phyloP scores from a whole-genome alignment of 2,888 invertebrate genomes.

The Tridacna crocea region DNA sequence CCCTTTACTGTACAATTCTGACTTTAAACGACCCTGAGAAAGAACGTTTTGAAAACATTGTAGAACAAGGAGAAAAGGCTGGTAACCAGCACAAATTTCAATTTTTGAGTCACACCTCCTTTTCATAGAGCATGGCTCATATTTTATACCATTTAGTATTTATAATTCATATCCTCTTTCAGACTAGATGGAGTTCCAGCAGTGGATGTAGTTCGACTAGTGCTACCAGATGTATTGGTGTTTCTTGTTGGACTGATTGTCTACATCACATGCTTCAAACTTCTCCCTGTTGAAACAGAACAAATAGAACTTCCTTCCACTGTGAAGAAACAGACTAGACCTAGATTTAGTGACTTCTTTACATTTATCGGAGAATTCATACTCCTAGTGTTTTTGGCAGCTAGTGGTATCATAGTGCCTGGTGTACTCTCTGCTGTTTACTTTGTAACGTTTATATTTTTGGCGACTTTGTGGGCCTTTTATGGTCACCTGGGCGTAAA shows the following conservation, averaged over 20 bases:
- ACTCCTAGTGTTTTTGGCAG: slow-evolving; percentile 75
- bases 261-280: slow-evolving; percentile 71
- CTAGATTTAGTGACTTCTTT: slow-evolving; percentile 59
- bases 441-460: slow-evolving; percentile 92
- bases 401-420: slow-evolving; percentile 90
- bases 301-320: slow-evolving; percentile 48
- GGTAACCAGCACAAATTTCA: too few relatives aligned
- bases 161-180: slow-evolving; percentile 35
- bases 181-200: slow-evolving; percentile 73
- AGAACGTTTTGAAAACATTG: too few relatives aligned
- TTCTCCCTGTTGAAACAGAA: slow-evolving; percentile 55
- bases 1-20: too few relatives aligned
- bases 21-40: too few relatives aligned
- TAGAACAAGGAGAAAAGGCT: too few relatives aligned
- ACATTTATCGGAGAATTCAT: slow-evolving; percentile 75
- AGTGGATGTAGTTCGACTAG: slow-evolving; percentile 75
- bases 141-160: too few relatives aligned
- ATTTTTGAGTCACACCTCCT: too few relatives aligned
- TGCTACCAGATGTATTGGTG: slow-evolving; percentile 79
- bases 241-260: slow-evolving; percentile 76
- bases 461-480: slow-evolving; percentile 90
- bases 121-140: too few relatives aligned
- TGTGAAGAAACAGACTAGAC: slow-evolving; percentile 50
- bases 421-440: slow-evolving; percentile 93
- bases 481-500: slow-evolving; percentile 90